Base-by-base conservation (phyloP, 2,797 vertebrate species). In the Pelochelys cantorii region DNA sequence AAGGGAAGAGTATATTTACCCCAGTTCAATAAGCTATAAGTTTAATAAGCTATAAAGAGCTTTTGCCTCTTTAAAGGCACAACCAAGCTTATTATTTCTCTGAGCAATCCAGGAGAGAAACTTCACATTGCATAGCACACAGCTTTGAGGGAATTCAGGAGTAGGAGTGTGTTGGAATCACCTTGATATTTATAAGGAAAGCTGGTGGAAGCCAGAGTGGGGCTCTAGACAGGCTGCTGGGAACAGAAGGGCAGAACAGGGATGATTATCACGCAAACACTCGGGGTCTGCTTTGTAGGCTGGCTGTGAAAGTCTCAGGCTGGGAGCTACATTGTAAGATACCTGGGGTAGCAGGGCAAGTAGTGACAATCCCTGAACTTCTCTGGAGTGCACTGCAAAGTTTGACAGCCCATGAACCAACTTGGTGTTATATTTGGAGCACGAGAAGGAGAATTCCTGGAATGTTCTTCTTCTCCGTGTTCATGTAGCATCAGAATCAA, bases 401-500 rank as follows among this genome's bases (percentile, higher is more conserved):
- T 37, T 10, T 23, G 22, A 90, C 4, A 68, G 1, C 78, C 37
- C 86, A 22, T 48, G 91, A 93, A 95, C 23, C 86, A 79, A 52
- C 90, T 93, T 52, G 80, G 11, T 81, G 85, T 92, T 95, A 79
- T 92, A 89, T 92, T 94, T 91, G 88, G 88, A 92, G 60, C 79
- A 86, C 13, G 71, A 93, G 1, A 0, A 84, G 94, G 65, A 91
- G 65, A 91, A 93, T 96, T 91, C 71, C 83, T 94, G 57, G 3
- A 56, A 86, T 96, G 88, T 68, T 79, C 80, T 92, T 94, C 48
- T 84, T 94, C 42, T 84, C 54, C 80, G 88, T 92, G 90, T 96
- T 90, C 3, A 1, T 81, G 79, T 93, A 93, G 68, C 87, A 78
- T 90, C 96, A 96, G 84, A 93, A 96, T 97, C 97, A 97, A 95